Conservation (phyloP, 2,113 vertebrate species). For the Corynorhinus townsendii region DNA sequence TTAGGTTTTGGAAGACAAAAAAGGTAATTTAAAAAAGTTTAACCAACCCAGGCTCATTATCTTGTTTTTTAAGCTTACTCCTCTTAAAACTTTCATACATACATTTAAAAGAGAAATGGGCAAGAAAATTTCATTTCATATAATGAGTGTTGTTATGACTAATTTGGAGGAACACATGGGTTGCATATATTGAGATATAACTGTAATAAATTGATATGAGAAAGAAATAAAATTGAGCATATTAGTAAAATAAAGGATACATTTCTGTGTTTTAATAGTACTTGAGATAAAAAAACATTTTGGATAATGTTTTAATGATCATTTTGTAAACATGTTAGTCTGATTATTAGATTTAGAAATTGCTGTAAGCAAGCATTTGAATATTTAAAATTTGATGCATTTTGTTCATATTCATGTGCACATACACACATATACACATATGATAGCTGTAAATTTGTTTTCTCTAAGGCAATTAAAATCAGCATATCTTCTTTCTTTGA, state of each 20-base stretch:
- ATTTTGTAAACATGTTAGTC: neutral
- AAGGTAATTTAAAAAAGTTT: neutral
- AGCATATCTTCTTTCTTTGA: slow-evolving; percentile 30
- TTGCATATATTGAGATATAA: slow-evolving; percentile 2
- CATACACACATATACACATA: neutral
- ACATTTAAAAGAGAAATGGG: neutral
- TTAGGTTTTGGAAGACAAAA: neutral
- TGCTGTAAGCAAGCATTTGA: neutral
- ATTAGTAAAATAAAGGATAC: slow-evolving; percentile 11
- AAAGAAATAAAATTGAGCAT: neutral
- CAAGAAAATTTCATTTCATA: neutral
- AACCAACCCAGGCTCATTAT: neutral
- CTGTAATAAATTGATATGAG: neutral
- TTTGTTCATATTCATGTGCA: neutral
- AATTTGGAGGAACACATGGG: neutral
- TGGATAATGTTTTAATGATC: neutral
- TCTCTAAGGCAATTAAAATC: slow-evolving; percentile 41
- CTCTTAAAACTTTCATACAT: neutral
- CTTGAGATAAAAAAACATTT: slow-evolving; percentile 7
- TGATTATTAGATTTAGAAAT: slow-evolving; percentile 38
- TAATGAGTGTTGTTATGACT: neutral
- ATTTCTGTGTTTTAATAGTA: neutral
- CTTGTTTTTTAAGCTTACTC: neutral
- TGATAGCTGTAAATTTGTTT: neutral
- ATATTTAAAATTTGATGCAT: neutral